Evolutionary conservation across 2,888 invertebrate species (phyloP).

Genomic region (Diarsia brunnea): DNA sequence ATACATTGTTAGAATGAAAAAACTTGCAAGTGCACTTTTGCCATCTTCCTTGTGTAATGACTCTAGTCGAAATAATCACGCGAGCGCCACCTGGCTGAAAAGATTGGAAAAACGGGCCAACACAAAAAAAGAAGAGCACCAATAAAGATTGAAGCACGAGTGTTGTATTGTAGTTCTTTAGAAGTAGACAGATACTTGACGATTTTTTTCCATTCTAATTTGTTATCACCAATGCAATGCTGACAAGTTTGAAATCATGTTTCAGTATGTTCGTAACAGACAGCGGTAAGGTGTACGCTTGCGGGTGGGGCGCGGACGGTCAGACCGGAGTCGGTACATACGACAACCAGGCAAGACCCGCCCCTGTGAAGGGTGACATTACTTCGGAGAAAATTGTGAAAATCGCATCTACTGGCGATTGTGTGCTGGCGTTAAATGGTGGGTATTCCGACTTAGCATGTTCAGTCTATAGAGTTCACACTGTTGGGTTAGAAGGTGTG

Average conservation of each 20-base stretch:
- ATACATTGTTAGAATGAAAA: not conserved
- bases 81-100: not conserved
- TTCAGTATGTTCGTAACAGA: slow-evolving; percentile 94
- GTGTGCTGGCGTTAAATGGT: slow-evolving; percentile 97
- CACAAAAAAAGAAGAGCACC: not conserved
- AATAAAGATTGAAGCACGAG: not conserved
- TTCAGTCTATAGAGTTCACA: not conserved
- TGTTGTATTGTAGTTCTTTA: not conserved
- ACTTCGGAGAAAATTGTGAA: slow-evolving; percentile 95
- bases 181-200: not conserved
- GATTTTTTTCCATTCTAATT: not conserved
- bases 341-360: slow-evolving; percentile 91
- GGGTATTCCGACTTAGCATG: slow-evolving; percentile 51
- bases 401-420: slow-evolving; percentile 95
- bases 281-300: slow-evolving; percentile 95
- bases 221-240: not conserved
- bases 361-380: slow-evolving; percentile 94
- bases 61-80: not conserved
- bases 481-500: not conserved
- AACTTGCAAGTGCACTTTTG: not conserved
- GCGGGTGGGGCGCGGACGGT: slow-evolving; percentile 98
- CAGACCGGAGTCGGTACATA: slow-evolving; percentile 96
- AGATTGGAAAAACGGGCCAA: not conserved
- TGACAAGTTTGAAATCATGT: slow-evolving; percentile 58
- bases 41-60: not conserved